These are phyloP conservation scores for Eretmocerus hayati DNA, from an alignment of 2,888 invertebrate species.

Conservation along the genomic window DNA sequence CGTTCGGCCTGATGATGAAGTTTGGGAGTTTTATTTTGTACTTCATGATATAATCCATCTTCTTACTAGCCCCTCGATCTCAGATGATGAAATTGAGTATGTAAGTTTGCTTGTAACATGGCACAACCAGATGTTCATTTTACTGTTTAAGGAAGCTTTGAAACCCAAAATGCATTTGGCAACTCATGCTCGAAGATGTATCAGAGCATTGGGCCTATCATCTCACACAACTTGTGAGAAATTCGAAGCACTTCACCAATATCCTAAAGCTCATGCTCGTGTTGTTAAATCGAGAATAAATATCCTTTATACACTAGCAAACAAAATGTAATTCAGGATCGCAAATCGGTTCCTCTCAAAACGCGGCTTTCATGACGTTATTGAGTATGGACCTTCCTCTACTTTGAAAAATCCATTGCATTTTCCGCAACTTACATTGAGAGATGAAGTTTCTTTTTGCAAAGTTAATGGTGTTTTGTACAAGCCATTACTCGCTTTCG, in stretches of 20 bases:
- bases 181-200: not conserved
- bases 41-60: conserved; percentile 11
- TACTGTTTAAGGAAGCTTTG: conserved; percentile 9
- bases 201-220: conserved; percentile 9
- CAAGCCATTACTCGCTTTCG: too few species aligned
- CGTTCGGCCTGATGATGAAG: conserved; percentile 9
- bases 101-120: conserved; percentile 8
- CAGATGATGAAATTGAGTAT: conserved; percentile 9
- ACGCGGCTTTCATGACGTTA: not conserved
- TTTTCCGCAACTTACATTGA: not conserved
- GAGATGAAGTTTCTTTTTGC: not conserved
- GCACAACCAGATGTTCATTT: conserved; percentile 4
- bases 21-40: conserved; percentile 15
- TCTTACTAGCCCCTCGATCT: not conserved
- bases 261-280: conserved; percentile 8
- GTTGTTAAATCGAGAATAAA: not conserved
- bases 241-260: conserved; percentile 14
- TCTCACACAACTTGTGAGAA: conserved; percentile 12
- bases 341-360: not conserved
- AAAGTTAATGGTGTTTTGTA: not conserved
- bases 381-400: not conserved
- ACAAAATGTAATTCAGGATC: not conserved
- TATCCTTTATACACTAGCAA: not conserved
- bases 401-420: not conserved
- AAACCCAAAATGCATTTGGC: conserved; percentile 15